Evolutionary conservation across 2,113 vertebrate species (phyloP).

Genomic region (Rhegmatorhina hoffmannsi): DNA sequence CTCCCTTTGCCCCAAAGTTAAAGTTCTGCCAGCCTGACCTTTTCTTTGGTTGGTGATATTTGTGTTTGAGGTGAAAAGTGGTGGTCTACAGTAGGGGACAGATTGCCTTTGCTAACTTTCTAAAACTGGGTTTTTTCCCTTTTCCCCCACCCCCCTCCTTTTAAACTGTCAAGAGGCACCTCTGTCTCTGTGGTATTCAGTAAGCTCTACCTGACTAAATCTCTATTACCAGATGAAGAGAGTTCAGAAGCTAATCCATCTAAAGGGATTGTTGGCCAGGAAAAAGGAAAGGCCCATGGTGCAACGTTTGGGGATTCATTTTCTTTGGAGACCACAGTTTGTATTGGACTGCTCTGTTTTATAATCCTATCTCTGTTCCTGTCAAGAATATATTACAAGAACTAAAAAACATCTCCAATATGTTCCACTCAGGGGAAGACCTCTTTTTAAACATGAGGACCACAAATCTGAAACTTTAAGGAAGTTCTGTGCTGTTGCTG

Average conservation of each 20-base stretch:
- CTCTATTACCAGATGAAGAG: background rate
- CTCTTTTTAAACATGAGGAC: background rate
- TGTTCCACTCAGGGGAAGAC: background rate
- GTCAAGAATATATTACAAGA: background rate
- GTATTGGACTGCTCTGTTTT: background rate
- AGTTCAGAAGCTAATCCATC: background rate
- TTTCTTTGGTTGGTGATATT: background rate
- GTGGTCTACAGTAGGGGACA: background rate
- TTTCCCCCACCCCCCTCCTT: accelerated
- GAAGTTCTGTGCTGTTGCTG: background rate
- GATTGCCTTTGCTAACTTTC: background rate
- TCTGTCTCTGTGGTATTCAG: background rate
- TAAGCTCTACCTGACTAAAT: background rate
- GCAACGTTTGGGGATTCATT: background rate
- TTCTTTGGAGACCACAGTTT: background rate
- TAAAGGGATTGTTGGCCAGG: background rate
- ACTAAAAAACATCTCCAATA: background rate
- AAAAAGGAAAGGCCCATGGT: background rate
- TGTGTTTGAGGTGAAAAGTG: background rate
- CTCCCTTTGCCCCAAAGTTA: background rate
- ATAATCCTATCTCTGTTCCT: constrained; percentile 8
- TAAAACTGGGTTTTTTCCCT: background rate
- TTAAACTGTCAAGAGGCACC: background rate
- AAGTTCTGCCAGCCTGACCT: background rate
- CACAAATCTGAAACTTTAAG: constrained; percentile 15